Evolutionary conservation across 2,113 vertebrate genomes (phyloP).

Genomic region (Labrus mixtus): DNA sequence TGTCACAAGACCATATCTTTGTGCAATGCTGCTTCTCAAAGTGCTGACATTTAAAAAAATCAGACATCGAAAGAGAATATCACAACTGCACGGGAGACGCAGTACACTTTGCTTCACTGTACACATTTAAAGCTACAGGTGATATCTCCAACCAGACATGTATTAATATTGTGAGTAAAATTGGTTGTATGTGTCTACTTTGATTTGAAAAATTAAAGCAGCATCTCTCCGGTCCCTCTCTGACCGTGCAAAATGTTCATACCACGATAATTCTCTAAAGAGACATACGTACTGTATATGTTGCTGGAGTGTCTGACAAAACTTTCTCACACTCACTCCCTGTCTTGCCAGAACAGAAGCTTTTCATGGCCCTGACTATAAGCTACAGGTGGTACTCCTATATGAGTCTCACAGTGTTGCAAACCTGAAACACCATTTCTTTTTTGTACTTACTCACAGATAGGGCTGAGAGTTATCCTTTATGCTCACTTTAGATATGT

Average conservation of each 20-base stretch:
- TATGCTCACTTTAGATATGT: background rate
- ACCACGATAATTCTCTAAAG: background rate
- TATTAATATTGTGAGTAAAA: no score
- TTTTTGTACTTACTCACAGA: background rate
- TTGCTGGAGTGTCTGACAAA: background rate
- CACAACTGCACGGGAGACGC: background rate
- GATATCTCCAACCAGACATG: no score
- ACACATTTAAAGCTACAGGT: background rate
- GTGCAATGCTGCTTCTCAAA: conserved; percentile 15
- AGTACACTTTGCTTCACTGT: background rate
- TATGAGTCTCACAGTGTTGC: background rate
- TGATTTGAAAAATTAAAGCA: no score
- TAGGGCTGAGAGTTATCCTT: background rate
- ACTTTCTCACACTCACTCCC: background rate
- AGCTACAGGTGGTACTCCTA: no score
- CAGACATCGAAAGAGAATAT: conserved; percentile 5
- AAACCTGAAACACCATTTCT: background rate
- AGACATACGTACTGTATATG: background rate
- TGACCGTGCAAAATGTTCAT: no score
- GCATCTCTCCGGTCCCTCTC: background rate
- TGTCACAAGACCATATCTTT: conserved; percentile 46
- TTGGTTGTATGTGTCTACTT: no score
- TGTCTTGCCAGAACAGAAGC: no score
- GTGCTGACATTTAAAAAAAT: conserved; percentile 13
- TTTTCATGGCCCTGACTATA: no score